These are phyloP conservation scores for Emydura subglobosa DNA, from an alignment of 2,113 vertebrate species.

Conservation along the genomic window DNA sequence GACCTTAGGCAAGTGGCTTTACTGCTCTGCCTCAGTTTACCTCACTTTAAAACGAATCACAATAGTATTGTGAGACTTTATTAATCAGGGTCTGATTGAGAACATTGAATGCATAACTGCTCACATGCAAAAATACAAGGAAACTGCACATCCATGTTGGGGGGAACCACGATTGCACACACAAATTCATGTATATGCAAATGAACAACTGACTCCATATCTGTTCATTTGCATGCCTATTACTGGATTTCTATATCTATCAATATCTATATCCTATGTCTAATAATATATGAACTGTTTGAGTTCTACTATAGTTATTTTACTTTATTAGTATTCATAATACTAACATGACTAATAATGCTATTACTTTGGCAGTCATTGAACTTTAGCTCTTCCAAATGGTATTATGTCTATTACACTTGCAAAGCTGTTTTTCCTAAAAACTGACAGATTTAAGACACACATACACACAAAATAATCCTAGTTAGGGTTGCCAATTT, in stretches of 20 bases:
- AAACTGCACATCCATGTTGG: background rate
- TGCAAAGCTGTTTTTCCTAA: background rate
- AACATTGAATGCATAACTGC: background rate
- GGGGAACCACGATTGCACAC: rapidly evolving
- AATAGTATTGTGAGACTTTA: background rate
- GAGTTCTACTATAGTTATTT: background rate
- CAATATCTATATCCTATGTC: background rate
- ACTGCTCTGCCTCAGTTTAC: background rate
- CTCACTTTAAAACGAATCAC: background rate
- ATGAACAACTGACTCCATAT: background rate
- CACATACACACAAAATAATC: too few relatives aligned
- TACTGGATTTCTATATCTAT: background rate
- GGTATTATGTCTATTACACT: background rate
- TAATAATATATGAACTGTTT: background rate
- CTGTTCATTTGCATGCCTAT: background rate
- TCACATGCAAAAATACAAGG: background rate
- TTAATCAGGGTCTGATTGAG: background rate
- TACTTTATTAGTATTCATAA: background rate
- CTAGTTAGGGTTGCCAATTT: background rate
- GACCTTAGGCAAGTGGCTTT: background rate
- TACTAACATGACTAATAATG: background rate
- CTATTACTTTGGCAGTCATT: rapidly evolving
- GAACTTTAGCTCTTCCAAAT: background rate
- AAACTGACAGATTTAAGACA: too few relatives aligned
- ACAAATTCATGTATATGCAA: background rate